Conservation (phyloP, 2,797 vertebrate species). For the Hippoglossus hippoglossus region DNA sequence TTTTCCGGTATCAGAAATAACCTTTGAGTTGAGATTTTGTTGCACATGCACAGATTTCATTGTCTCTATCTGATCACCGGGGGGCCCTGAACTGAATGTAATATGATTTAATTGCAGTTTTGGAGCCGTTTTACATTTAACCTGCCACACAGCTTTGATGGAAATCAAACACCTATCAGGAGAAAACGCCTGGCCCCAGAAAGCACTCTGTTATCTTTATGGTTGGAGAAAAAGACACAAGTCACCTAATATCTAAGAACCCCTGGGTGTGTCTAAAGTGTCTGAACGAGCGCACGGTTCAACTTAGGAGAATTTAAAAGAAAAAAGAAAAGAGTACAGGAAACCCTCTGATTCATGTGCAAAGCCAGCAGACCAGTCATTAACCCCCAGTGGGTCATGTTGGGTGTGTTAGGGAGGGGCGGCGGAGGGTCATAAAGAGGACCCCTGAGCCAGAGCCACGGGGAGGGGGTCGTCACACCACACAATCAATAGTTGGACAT, state of each 20-base stretch:
- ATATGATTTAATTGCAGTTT: conserved; percentile 22
- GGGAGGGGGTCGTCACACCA: conserved; percentile 59
- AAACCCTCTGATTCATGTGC: conserved; percentile 66
- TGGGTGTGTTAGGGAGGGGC: conserved; percentile 55
- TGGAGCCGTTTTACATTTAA: conserved; percentile 18
- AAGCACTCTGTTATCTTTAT: conserved; percentile 24
- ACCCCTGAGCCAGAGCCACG: conserved; percentile 43
- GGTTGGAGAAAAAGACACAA: conserved; percentile 21
- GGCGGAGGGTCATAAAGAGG: conserved; percentile 63
- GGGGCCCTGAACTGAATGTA: conserved; percentile 19
- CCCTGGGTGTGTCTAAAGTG: conserved; percentile 42
- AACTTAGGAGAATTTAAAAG: conserved; percentile 39
- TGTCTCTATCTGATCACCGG: conserved; percentile 40
- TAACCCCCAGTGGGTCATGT: conserved; percentile 67
- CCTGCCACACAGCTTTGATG: conserved; percentile 13
- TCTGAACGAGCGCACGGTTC: conserved; percentile 23
- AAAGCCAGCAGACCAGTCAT: conserved; percentile 67
- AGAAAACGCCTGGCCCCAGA: not conserved
- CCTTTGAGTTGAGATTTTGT: conserved; percentile 29
- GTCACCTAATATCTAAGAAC: conserved; percentile 23
- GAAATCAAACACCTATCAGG: conserved; percentile 16
- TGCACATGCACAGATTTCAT: conserved; percentile 27
- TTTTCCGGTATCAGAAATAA: conserved; percentile 28
- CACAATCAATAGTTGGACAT: conserved; percentile 77
- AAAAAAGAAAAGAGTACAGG: conserved; percentile 42